phyloP scores from a whole-genome alignment of 2,113 vertebrate species.

The Anarrhichthys ocellatus region DNA sequence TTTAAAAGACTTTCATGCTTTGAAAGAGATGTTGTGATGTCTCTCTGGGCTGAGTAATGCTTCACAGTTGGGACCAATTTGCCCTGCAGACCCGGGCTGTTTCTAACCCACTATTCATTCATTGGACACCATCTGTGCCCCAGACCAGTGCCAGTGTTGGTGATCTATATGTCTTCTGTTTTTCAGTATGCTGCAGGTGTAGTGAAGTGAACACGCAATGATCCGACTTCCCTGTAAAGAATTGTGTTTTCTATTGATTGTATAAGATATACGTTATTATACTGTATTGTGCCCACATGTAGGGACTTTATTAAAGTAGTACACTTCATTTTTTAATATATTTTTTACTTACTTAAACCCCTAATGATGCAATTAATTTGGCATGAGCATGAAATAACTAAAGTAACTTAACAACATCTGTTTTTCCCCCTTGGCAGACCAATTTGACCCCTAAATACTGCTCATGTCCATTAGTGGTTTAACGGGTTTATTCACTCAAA shows the following conservation, averaged over 20 bases:
- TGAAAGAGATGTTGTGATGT: constrained; percentile 38
- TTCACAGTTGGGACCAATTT: constrained; percentile 50
- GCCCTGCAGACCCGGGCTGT: constrained; percentile 32
- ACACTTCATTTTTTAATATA: background rate
- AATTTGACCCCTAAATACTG: background rate
- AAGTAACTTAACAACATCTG: background rate
- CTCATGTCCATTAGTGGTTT: background rate
- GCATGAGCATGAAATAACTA: background rate
- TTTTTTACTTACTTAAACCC: background rate
- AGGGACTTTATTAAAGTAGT: background rate
- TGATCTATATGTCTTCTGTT: constrained; percentile 30
- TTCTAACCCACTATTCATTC: constrained; percentile 29
- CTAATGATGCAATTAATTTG: background rate
- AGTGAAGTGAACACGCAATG: constrained; percentile 5
- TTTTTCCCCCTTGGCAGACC: background rate
- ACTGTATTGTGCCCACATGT: background rate
- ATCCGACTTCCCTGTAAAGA: background rate
- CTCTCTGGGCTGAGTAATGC: constrained; percentile 37
- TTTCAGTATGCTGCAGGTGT: constrained; percentile 31
- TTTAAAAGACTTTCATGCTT: constrained; percentile 18
- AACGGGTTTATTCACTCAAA: background rate
- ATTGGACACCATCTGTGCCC: constrained; percentile 36
- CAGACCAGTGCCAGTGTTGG: constrained; percentile 12
- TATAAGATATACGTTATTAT: background rate
- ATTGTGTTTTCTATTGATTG: background rate